Evolutionary conservation across 2,113 vertebrate genomes (phyloP).

Genomic region (Mionectes macconnelli): DNA sequence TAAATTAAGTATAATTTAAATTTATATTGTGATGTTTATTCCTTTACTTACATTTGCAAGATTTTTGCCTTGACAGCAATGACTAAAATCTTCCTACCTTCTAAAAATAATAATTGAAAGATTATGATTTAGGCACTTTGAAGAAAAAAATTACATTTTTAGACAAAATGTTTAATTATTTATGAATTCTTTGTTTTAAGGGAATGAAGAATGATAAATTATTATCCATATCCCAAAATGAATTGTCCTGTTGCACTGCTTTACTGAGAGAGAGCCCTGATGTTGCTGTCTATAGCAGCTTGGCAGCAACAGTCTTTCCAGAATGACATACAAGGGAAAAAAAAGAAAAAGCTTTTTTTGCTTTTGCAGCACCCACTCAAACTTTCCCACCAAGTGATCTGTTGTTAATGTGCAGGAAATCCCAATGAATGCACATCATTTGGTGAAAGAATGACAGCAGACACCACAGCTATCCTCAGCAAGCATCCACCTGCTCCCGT

Average conservation of each 20-base stretch:
- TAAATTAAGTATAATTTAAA: background rate
- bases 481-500: conserved; percentile 73
- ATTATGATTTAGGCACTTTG: background rate
- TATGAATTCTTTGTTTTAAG: background rate
- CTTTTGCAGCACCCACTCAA: background rate
- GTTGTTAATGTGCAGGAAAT: conserved; percentile 41
- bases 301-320: background rate
- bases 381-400: conserved; percentile 39
- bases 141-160: background rate
- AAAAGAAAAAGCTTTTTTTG: background rate
- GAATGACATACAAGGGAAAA: background rate
- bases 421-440: conserved; percentile 19
- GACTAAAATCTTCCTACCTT: background rate
- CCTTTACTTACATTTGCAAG: background rate
- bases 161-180: background rate
- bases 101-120: background rate
- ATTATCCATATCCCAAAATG: background rate
- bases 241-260: background rate
- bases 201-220: background rate
- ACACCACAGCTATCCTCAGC: conserved; percentile 42
- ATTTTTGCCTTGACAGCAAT: background rate
- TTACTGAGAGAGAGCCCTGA: background rate
- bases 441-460: conserved; percentile 66
- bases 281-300: background rate
- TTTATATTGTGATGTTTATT: background rate